Evolutionary conservation across 2,888 invertebrate species (phyloP).

Genomic region (Lepidocyrtinus sp.): DNA sequence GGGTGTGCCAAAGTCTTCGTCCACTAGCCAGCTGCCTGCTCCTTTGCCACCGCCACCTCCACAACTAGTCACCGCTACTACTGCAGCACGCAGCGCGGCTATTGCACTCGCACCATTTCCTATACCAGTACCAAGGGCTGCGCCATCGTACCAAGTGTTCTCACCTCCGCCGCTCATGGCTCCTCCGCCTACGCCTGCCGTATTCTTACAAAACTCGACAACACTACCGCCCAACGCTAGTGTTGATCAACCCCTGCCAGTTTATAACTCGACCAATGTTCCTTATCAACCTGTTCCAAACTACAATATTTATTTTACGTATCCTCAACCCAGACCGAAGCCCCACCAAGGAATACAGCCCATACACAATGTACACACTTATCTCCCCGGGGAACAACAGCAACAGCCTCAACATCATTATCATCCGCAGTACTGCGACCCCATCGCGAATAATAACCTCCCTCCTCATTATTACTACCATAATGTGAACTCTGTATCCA

Average conservation of each 20-base stretch:
- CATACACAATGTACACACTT: background rate
- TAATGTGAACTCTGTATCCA: slow-evolving; percentile 13
- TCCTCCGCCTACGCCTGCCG: slow-evolving; percentile 42
- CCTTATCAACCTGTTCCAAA: slow-evolving; percentile 55
- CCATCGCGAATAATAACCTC: slow-evolving; percentile 38
- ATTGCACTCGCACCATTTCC: slow-evolving; percentile 14
- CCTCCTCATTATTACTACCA: slow-evolving; percentile 38
- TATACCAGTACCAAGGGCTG: background rate
- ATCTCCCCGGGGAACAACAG: too few relatives aligned
- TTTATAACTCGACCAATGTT: slow-evolving; percentile 56
- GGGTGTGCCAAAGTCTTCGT: slow-evolving; percentile 22
- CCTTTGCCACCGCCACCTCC: too few relatives aligned
- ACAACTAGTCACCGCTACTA: slow-evolving; percentile 23
- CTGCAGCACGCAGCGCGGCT: slow-evolving; percentile 7
- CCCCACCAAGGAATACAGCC: background rate
- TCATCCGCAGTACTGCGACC: slow-evolving; percentile 29
- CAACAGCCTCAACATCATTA: slow-evolving; percentile 23
- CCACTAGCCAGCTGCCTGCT: slow-evolving; percentile 29
- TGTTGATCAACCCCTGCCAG: slow-evolving; percentile 27
- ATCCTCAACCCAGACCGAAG: slow-evolving; percentile 59
- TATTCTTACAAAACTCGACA: background rate
- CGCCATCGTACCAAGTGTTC: slow-evolving; percentile 15
- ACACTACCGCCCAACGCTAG: background rate
- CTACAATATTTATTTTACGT: slow-evolving; percentile 56
- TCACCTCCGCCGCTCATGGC: slow-evolving; percentile 25